Evolutionary conservation across 2,113 vertebrate species (phyloP), one percentile per base, ranked within the genome.

Genomic region (Furnarius figulus): DNA sequence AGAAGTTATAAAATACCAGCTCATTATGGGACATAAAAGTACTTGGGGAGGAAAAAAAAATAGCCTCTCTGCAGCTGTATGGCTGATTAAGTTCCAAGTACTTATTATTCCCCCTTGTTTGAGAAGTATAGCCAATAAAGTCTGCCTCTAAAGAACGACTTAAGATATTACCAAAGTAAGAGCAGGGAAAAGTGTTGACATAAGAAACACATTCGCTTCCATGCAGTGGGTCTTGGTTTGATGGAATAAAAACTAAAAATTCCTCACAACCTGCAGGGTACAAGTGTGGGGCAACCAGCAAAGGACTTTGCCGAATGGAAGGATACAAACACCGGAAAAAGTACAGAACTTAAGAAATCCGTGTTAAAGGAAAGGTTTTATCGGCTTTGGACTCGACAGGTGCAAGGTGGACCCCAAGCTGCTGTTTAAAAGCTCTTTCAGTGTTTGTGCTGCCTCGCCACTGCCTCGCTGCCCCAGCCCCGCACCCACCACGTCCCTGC

Each of bases 11-110:
- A 92, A 93, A 95, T 81, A 95, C 72, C 66, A 75, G 63, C 90
- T 94, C 83, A 90, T 95, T 93, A 95, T 21, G 14, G 58, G 92
- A 94, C 76, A 91, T 82, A 92, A 92, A 95, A 95, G 79, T 73
- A 90, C 78, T 84, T 2, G 4, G 35, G 35, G 24, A 62, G 40
- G 11, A 23, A 42, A 53, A 68, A 65, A 44, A 35, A 62, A 49
- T n/a, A 5, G 5, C 24, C 39, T 49, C 84, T 91, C 90, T 67
- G 81, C 81, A 95, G 88, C 90, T 89, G n/a, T 24, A 96, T 0
- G 8, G 72, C 70, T 89, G 89, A 95, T 95, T 95, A 97, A 93
- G 70, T 76, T 92, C 76, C 90, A 86, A 96, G 76, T 72, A 74
- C 91, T 94, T 91, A 58, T 53, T 91, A 94, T 85, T 87, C 50